Conservation (phyloP, 1,140 invertebrate genomes). For the Dreissena polymorpha region DNA sequence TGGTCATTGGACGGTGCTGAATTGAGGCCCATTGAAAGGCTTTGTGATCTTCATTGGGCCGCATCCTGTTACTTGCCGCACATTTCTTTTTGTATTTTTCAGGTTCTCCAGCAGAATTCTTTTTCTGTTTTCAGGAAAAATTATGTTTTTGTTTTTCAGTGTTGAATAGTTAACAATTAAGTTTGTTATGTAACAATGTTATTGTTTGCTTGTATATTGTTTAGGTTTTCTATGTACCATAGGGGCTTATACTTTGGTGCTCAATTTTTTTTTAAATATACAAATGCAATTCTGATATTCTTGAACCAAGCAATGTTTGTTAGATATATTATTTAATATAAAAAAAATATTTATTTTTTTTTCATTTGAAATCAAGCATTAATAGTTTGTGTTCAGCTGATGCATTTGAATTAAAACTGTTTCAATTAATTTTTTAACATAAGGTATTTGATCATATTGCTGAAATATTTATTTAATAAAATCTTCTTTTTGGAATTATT, state of each 20-base stretch:
- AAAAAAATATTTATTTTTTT: too few relatives aligned
- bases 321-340: too few relatives aligned
- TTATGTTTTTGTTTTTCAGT: background rate
- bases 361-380: too few relatives aligned
- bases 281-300: background rate
- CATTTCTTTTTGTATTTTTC: conserved; percentile 37
- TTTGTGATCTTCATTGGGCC: background rate
- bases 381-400: too few relatives aligned
- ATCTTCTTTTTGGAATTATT: too few relatives aligned
- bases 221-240: background rate
- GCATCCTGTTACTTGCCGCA: background rate
- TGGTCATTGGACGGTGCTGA: too few relatives aligned
- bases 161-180: background rate
- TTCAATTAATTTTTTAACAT: too few relatives aligned
- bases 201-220: background rate
- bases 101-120: conserved; percentile 4
- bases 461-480: too few relatives aligned
- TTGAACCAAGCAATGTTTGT: background rate
- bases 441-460: too few relatives aligned
- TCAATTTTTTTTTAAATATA: background rate
- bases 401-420: too few relatives aligned
- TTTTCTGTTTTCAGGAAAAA: conserved; percentile 20
- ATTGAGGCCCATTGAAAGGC: too few relatives aligned
- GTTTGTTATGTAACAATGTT: background rate
- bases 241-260: background rate